A percentile compares a stretch with the other conserved stretches of the same genome.
Evolutionary conservation across 2,888 invertebrate genomes (phyloP).

Genomic region (Operophtera brumata): DNA sequence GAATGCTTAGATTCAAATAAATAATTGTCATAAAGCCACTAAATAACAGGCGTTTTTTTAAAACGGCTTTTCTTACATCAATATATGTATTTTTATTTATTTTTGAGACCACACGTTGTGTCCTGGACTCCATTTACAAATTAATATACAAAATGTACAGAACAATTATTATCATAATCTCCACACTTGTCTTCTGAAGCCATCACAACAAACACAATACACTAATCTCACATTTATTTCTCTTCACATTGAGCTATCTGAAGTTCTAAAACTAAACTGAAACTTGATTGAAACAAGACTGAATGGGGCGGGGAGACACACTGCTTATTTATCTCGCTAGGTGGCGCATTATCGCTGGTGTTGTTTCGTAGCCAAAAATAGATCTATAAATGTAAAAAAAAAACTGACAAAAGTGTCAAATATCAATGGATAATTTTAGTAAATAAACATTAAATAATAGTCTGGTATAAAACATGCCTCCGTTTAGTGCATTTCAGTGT

Average conservation of each 20-base stretch:
- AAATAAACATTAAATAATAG: no score
- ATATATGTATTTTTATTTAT: background rate
- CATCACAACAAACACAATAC: constrained; percentile 5
- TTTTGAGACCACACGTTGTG: constrained; percentile 6
- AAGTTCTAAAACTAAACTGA: no score
- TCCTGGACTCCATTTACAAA: background rate
- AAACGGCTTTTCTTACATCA: background rate
- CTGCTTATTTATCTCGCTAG: no score
- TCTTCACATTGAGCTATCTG: constrained; percentile 10
- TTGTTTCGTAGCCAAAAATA: no score
- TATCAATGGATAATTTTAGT: no score
- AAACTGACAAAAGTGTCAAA: no score
- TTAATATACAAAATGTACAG: background rate
- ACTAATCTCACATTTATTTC: constrained; percentile 9
- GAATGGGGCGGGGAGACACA: no score
- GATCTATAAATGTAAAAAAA: no score
- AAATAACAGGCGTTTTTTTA: background rate
- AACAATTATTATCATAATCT: background rate
- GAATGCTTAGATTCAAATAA: constrained; percentile 37
- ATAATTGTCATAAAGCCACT: constrained; percentile 19
- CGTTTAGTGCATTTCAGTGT: no score
- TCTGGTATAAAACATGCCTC: no score
- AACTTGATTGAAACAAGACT: no score
- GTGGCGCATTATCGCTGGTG: no score
- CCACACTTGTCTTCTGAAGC: background rate